Percentiles rank a stretch among this genome's conserved stretches.
Evolutionary conservation across 2,113 vertebrate genomes (phyloP).

Genomic region (Pachypanchax playfairii): DNA sequence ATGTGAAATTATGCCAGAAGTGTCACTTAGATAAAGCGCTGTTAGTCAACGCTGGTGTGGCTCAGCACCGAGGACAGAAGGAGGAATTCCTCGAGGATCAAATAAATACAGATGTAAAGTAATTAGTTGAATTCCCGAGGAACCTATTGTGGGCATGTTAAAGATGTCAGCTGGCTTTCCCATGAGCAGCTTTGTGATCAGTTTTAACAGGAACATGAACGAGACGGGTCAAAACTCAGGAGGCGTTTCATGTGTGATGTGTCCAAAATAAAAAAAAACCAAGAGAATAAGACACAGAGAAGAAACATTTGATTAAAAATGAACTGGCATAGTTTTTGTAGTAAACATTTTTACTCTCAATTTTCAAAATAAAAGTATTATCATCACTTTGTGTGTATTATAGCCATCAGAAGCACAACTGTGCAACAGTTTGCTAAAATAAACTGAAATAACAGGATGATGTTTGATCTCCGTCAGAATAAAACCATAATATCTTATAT

Average conservation of each 20-base stretch:
- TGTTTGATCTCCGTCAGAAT: too few relatives aligned
- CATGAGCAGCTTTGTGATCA: constrained; percentile 91
- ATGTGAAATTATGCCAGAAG: constrained; percentile 88
- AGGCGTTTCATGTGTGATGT: constrained; percentile 87
- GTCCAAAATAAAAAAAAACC: constrained; percentile 76
- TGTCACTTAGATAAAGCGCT: constrained; percentile 93
- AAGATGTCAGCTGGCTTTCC: constrained; percentile 89
- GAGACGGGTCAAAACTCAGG: constrained; percentile 88
- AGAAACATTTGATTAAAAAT: constrained; percentile 1
- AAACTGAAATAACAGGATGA: not conserved
- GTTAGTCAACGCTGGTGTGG: constrained; percentile 89
- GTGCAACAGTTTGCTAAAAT: too few relatives aligned
- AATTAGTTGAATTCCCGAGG: constrained; percentile 96
- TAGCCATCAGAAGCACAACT: too few relatives aligned
- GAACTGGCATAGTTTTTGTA: not conserved
- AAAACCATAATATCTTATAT: too few relatives aligned
- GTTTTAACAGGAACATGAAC: constrained; percentile 87
- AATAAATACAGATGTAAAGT: constrained; percentile 99
- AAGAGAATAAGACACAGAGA: constrained; percentile 56
- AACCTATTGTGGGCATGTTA: constrained; percentile 87
- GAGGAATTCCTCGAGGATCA: constrained; percentile 93
- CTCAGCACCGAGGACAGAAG: constrained; percentile 90
- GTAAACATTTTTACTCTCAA: not conserved
- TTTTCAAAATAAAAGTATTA: not conserved
- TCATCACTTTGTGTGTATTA: too few relatives aligned